Percentiles rank a stretch among this genome's conserved stretches.
phyloP scores from a whole-genome alignment of 2,797 vertebrate species.

The Clarias fuscus region DNA sequence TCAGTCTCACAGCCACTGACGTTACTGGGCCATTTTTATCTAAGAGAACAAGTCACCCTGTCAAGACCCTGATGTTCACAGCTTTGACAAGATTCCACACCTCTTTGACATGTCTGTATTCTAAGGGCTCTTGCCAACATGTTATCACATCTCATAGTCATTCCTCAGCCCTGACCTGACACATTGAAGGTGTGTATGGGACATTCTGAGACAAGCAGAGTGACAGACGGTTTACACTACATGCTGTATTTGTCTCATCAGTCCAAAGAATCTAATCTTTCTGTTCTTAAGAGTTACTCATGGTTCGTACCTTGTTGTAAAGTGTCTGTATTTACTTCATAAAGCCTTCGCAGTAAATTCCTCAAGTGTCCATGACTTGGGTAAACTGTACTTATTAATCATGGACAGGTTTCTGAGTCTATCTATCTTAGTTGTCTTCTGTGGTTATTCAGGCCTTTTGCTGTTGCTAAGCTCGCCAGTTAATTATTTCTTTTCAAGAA shows the following conservation, averaged over 20 bases:
- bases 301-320: too few species aligned
- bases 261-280: too few species aligned
- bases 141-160: conserved; percentile 55
- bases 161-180: conserved; percentile 51
- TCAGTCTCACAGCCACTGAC: conserved; percentile 82
- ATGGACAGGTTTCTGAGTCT: too few species aligned
- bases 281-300: too few species aligned
- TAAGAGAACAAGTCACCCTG: conserved; percentile 65
- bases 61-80: conserved; percentile 58
- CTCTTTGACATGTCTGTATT: conserved; percentile 60
- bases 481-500: too few species aligned
- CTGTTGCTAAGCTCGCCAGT: too few species aligned
- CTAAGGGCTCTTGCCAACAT: conserved; percentile 49
- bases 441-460: too few species aligned
- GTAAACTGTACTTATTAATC: too few species aligned
- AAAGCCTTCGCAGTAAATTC: too few species aligned
- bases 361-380: too few species aligned
- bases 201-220: conserved; percentile 31
- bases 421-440: too few species aligned
- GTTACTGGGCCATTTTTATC: conserved; percentile 86
- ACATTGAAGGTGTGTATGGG: conserved; percentile 44
- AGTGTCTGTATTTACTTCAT: too few species aligned
- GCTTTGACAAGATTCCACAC: conserved; percentile 61
- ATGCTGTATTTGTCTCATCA: neutral
- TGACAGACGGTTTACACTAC: conserved; percentile 34